Evolutionary conservation across 2,113 vertebrate species (phyloP).

Genomic region (Platichthys flesus): DNA sequence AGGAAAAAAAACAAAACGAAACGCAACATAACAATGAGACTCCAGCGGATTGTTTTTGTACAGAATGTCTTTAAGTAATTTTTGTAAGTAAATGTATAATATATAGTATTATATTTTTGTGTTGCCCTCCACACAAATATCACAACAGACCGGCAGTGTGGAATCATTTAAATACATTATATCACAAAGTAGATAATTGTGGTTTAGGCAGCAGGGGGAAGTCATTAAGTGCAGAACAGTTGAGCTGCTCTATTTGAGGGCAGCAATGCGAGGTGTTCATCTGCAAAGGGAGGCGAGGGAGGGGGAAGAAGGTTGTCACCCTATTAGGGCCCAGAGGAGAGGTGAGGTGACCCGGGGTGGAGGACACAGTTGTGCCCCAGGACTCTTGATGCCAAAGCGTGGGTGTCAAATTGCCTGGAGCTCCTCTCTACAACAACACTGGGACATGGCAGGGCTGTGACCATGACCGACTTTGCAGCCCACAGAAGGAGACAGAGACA

Average conservation of each 20-base stretch:
- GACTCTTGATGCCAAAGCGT: constrained; percentile 68
- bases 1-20: not conserved
- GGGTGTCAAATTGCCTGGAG: constrained; percentile 75
- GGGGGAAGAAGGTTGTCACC: constrained; percentile 52
- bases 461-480: constrained; percentile 81
- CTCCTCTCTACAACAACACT: constrained; percentile 56
- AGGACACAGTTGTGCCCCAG: constrained; percentile 72
- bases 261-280: constrained; percentile 53
- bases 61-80: not conserved
- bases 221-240: constrained; percentile 45
- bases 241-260: constrained; percentile 49
- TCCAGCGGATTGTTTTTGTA: not conserved
- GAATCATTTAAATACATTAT: constrained; percentile 6
- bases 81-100: not conserved
- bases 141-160: not conserved
- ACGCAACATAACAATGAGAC: not conserved
- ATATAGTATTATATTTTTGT: not conserved
- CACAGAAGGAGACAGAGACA: constrained; percentile 75
- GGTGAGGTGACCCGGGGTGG: constrained; percentile 73
- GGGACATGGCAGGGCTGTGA: constrained; percentile 73
- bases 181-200: constrained; percentile 38
- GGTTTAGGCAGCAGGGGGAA: constrained; percentile 15
- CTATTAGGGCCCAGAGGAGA: constrained; percentile 70
- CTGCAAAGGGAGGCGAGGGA: constrained; percentile 40
- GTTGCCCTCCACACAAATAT: not conserved